Evolutionary conservation across 2,113 vertebrate genomes (phyloP), one percentile per base, ranked within the genome.

Genomic region (Axis porcinus): DNA sequence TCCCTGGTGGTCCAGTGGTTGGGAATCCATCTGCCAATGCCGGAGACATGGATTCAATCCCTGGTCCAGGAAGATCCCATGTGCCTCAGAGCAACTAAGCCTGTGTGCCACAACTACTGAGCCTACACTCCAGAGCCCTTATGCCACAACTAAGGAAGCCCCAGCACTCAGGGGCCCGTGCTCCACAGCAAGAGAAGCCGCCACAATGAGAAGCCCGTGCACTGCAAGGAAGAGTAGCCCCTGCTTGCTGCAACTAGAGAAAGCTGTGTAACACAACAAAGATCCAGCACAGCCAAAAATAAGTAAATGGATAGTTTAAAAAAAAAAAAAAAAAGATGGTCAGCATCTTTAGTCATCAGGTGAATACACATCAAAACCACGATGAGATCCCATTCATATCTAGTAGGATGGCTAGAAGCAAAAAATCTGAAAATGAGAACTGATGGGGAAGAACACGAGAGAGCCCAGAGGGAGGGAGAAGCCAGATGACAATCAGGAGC

Each of bases 41-140:
- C 0, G 15, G 76, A 15, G 7, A 79, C 43, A 79, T 9, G 43
- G 43, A 17, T 50, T 50, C 27, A 17, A 3, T 30, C 28, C 28
- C 16, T 33, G 16, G 45, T 79, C 78, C 15, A 17, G 45, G 78
- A 79, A 79, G 45, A 50, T 50, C 16, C 78, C 45, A 6, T 17
- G 15, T 79, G 76, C 43, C 27, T 45, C 27, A 15, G 76, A 78
- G 43, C 74, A 78, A 0, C 43, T 78, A 78, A 45, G 14, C 74
- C 25, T 14, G 7, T 27, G 74, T 4, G 2, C 3, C 3, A 0
- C 43, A 28, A 45, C 25, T 78, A 17, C 43, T 47, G 76, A 78
- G 25, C 74, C 74, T 0, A 3, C 1, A 0, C 43, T 30, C 40
- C 16, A 78, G 43, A 30, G 27, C 25, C 14, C 25, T 16, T 27